Evolutionary conservation across 2,113 vertebrate species (phyloP), one percentile per base, ranked within the genome.

Genomic region (Caranx ignobilis): DNA sequence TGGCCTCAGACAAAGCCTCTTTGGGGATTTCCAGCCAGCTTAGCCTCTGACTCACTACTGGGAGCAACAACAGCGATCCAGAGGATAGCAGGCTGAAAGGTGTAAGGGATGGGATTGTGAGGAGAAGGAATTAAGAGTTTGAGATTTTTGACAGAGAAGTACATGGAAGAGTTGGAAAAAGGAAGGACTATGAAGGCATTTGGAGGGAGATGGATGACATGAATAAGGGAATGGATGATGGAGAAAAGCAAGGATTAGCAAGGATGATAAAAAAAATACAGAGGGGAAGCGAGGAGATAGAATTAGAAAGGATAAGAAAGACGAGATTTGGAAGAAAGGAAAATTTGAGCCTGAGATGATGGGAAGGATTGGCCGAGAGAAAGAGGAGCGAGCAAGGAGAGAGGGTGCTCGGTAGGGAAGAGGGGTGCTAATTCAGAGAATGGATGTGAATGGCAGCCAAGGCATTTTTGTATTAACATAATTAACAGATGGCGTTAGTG

Each of bases 401-500:
- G 81, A 69, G 81, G 82, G 85, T 77, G 84, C 86, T 84, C 18
- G 56, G 64, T 70, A 50, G 76, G 75, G 70, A 78, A 71, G 84
- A 57, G 70, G 82, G 79, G 82, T 83, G 89, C 81, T 88, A 88
- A 88, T 87, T 92, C 85, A 86, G 85, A 87, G 91, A 92, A 92
- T 90, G 85, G 79, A 87, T 87, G 87, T 82, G 90, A 92, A 91
- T 88, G 79, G 89, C 89, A 90, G 88, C 92, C 90, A 90, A 92
- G 75, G 88, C 86, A 88, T 91, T 93, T 92, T 91, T 93, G 83
- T 90, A 93, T 94, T 94, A 94, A 92, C 92, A 92, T 94, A 93
- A 93, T 95, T 94, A 94, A 94, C 94, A 95, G 94, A 95, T 94
- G 94, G 94, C 91, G 90, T 90, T 73, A 93, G 92, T 94, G 92